Evolutionary conservation across 2,888 invertebrate genomes (phyloP).

Genomic region (Pherbina coryleti): DNA sequence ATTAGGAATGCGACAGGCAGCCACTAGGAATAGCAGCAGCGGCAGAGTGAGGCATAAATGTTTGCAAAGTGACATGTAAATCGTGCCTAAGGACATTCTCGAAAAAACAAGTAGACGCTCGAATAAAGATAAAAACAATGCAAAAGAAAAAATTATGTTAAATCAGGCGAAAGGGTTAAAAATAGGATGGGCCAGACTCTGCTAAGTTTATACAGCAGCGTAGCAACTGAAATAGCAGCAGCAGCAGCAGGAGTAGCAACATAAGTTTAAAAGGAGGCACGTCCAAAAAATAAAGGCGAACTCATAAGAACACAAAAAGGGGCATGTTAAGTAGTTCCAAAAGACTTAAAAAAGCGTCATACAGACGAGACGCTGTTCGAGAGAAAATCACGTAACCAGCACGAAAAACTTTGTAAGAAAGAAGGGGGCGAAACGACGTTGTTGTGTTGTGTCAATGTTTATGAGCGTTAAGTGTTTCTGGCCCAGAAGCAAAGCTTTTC

Average conservation of each 20-base stretch:
- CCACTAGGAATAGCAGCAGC: slow-evolving; percentile 1
- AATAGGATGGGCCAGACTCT: not conserved
- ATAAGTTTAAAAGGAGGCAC: too few relatives aligned
- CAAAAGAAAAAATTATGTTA: slow-evolving; percentile 10
- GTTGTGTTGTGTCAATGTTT: slow-evolving; percentile 20
- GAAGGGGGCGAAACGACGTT: too few relatives aligned
- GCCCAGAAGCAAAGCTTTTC: slow-evolving; percentile 6
- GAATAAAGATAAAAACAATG: not conserved
- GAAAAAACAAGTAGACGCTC: not conserved
- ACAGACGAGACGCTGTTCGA: too few relatives aligned
- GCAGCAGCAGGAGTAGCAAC: too few relatives aligned
- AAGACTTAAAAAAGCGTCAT: not conserved
- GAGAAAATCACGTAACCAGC: too few relatives aligned
- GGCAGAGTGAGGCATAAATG: slow-evolving; percentile 19
- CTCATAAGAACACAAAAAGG: too few relatives aligned
- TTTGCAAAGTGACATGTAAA: slow-evolving; percentile 63
- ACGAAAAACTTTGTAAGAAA: too few relatives aligned
- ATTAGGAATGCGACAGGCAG: not conserved
- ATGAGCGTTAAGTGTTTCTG: not conserved
- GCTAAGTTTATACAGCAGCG: too few relatives aligned
- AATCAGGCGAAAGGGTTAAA: slow-evolving; percentile 26
- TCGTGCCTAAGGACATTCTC: slow-evolving; percentile 55
- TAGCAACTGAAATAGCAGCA: too few relatives aligned
- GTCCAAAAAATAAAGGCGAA: too few relatives aligned
- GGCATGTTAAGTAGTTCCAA: not conserved